Conservation (phyloP, 2,797 vertebrate species). For the Typhlichthys eigenmanni region DNA sequence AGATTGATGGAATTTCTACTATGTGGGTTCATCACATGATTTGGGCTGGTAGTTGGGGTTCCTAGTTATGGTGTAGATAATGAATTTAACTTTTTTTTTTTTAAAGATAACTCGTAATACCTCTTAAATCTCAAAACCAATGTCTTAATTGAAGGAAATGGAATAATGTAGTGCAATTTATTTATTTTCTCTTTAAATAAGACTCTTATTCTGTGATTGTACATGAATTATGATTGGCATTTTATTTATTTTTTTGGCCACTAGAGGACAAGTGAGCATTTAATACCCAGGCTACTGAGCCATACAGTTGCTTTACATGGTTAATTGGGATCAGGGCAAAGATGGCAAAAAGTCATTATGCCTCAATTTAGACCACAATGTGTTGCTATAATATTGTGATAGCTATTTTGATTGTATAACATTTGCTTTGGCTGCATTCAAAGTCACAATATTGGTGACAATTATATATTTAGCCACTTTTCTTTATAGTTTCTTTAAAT, state of each 20-base stretch:
- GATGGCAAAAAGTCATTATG: constrained; percentile 1
- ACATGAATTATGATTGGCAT: constrained; percentile 23
- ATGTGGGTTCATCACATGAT: too few relatives aligned
- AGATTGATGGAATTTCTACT: too few relatives aligned
- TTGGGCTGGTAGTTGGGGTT: too few relatives aligned
- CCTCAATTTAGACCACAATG: constrained; percentile 23
- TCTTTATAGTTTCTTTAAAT: constrained; percentile 32
- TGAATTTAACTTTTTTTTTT: too few relatives aligned
- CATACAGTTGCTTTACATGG: constrained; percentile 3
- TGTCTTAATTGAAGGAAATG: constrained; percentile 6
- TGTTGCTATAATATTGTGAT: constrained; percentile 14
- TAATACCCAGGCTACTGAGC: constrained; percentile 17
- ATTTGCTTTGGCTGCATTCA: constrained; percentile 38
- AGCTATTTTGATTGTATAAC: constrained; percentile 37
- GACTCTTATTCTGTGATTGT: constrained; percentile 22
- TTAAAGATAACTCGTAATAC: neutral
- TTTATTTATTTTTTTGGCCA: neutral
- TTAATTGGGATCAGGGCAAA: constrained; percentile 22
- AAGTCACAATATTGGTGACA: constrained; percentile 11
- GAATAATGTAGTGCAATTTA: constrained; percentile 5
- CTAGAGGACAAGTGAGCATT: constrained; percentile 14
- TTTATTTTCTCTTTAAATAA: neutral
- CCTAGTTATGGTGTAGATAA: too few relatives aligned
- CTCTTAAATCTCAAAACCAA: constrained; percentile 14
- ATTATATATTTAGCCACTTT: neutral